phyloP scores from a whole-genome alignment of 2,888 invertebrate species.

The Cantharis nigra region DNA sequence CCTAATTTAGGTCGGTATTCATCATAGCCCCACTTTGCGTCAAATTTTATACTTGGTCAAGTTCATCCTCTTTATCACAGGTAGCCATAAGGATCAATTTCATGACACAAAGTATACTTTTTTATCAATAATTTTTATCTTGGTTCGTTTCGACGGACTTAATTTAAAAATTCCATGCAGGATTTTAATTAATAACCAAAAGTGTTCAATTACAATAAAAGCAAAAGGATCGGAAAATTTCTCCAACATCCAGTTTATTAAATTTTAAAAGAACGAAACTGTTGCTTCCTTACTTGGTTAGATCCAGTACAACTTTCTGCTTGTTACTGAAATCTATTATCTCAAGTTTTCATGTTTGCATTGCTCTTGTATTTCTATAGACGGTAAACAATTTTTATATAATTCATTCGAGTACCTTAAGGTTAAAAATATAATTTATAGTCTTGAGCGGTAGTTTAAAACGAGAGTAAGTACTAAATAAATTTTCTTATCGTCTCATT shows the following conservation, averaged over 20 bases:
- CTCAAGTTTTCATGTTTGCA: conserved; percentile 14
- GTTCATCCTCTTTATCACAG: not conserved
- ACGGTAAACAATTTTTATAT: conserved; percentile 17
- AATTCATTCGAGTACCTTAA: not conserved
- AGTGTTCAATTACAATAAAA: not conserved
- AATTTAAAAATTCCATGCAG: not conserved
- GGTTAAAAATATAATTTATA: not conserved
- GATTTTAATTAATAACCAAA: not conserved
- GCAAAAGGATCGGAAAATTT: not conserved
- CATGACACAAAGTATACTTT: not conserved
- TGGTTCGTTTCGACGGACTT: not conserved
- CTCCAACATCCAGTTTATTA: not conserved
- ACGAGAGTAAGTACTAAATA: not conserved
- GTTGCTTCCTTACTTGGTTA: conserved; percentile 13
- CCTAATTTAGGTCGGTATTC: not conserved
- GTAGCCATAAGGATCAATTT: not conserved
- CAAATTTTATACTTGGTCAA: not conserved
- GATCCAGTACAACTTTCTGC: conserved; percentile 12
- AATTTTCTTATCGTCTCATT: not conserved
- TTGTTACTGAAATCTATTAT: conserved; percentile 13
- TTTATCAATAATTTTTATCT: not conserved
- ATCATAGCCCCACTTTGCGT: not conserved
- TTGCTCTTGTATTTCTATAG: conserved; percentile 19
- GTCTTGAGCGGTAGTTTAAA: not conserved
- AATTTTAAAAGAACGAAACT: not conserved